These are phyloP conservation scores for Argyresthia albistria DNA, from an alignment of 2,888 invertebrate species.

Conservation along the genomic window DNA sequence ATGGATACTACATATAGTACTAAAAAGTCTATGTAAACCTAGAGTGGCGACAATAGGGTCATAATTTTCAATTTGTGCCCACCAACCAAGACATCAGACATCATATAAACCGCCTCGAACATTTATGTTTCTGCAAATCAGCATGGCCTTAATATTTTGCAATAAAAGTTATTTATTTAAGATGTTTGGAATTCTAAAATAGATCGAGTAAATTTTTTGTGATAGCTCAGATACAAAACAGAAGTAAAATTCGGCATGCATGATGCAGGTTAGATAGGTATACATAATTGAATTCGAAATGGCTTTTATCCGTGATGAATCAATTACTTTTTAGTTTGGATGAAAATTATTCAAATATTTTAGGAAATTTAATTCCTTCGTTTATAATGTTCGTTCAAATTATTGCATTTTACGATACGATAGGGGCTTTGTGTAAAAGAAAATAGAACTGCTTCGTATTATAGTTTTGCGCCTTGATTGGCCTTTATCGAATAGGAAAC, in stretches of 20 bases:
- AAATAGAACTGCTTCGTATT: too few relatives aligned
- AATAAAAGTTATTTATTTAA: neutral
- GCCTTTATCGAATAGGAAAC: too few relatives aligned
- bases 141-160: constrained; percentile 11
- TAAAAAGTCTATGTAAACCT: constrained; percentile 6
- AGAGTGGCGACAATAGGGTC: constrained; percentile 35
- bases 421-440: too few relatives aligned
- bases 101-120: neutral
- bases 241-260: constrained; percentile 6
- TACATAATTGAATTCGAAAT: neutral
- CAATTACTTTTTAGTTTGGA: neutral
- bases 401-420: too few relatives aligned
- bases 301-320: neutral
- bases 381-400: too few relatives aligned
- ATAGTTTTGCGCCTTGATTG: too few relatives aligned
- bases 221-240: too few relatives aligned
- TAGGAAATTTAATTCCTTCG: too few relatives aligned
- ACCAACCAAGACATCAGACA: constrained; percentile 19
- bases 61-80: constrained; percentile 66
- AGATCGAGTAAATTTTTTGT: neutral
- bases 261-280: neutral
- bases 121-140: constrained; percentile 11
- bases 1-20: too few relatives aligned
- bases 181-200: neutral
- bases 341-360: too few relatives aligned